Conservation (phyloP, 2,113 vertebrate species). For the Hippocampus guttulatus region DNA sequence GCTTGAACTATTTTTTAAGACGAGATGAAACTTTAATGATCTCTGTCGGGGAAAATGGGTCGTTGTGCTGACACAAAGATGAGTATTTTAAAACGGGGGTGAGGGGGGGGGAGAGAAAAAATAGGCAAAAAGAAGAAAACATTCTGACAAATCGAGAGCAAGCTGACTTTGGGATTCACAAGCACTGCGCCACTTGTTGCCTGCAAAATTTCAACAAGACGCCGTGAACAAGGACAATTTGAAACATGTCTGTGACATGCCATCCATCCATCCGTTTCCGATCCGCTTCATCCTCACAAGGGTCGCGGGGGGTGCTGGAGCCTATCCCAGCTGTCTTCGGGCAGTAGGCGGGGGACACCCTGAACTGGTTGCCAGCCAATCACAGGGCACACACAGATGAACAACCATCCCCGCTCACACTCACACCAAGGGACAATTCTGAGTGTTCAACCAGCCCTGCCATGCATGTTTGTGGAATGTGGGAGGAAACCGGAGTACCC, state of each 20-base stretch:
- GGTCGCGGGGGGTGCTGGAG: too few species aligned
- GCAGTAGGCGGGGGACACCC: too few species aligned
- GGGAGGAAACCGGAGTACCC: too few species aligned
- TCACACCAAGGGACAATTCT: too few species aligned
- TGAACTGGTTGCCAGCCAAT: too few species aligned
- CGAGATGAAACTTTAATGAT: slow-evolving; percentile 61
- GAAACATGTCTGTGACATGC: neutral
- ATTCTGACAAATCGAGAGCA: slow-evolving; percentile 1
- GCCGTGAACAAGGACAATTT: neutral
- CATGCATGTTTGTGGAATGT: too few species aligned
- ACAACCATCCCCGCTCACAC: too few species aligned
- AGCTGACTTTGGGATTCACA: slow-evolving; percentile 3
- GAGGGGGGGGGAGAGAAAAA: neutral
- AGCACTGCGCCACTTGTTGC: neutral
- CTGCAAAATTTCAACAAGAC: neutral
- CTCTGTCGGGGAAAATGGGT: slow-evolving; percentile 55
- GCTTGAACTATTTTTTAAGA: slow-evolving; percentile 56
- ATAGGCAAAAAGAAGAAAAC: too few species aligned
- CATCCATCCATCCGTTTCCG: neutral
- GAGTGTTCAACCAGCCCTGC: too few species aligned
- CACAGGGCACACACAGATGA: too few species aligned
- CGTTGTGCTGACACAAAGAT: slow-evolving; percentile 28
- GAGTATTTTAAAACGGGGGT: slow-evolving; percentile 2
- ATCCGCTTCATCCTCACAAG: too few species aligned
- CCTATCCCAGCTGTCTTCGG: too few species aligned